Base-by-base conservation (phyloP, 1,140 invertebrate species). In the Sycophila sp. region DNA sequence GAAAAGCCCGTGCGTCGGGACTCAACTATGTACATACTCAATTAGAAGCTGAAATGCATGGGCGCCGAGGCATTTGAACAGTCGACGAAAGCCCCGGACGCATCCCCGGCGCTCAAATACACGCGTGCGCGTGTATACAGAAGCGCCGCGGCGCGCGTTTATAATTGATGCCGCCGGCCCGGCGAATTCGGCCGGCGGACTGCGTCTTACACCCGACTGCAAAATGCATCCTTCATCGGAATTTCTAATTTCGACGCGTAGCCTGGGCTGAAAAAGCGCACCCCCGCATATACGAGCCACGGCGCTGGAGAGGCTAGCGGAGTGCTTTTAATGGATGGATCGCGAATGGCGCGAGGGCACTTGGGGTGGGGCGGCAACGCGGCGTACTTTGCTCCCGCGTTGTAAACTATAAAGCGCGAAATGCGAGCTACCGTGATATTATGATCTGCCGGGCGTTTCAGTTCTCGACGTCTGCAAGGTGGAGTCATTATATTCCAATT, bases 171-270 rank as follows among this genome's bases (percentile, higher is more conserved):
- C 56, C 15, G 30, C 65, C 66, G 24, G 53, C 28, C 45, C 17
- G 5, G 19, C 42, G 10, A 47, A 47, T 22, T 47, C 42, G 19
- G 7, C 42, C 17, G 8, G 19, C 42, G 17, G n/a, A n/a, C n/a
- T 22, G 17, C 24, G 42, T 45, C 36, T 55, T 45, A 30, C 26
- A 28, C 15, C 64, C n/a, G n/a, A 22, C 51, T 45, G 26, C 6
- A 28, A 56, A 66, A 55, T 42, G 38, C 64, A 66, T 66, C 56
- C 64, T 66, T 56, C 64, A 42, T 45, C 45, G 51, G 64, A 66
- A 66, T 42, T 66, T 66, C 26, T 66, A 55, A 66, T 66, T 66
- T 22, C 28, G 5, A 32, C 56, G 22, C 17, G n/a, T 26, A 42
- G 36, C 32, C 8, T 28, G 22, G 10, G 30, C 17, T 28, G 24